Evolutionary conservation across 92 coral and sea anemone species (phyloP).

Genomic region (Porites evermanni): DNA sequence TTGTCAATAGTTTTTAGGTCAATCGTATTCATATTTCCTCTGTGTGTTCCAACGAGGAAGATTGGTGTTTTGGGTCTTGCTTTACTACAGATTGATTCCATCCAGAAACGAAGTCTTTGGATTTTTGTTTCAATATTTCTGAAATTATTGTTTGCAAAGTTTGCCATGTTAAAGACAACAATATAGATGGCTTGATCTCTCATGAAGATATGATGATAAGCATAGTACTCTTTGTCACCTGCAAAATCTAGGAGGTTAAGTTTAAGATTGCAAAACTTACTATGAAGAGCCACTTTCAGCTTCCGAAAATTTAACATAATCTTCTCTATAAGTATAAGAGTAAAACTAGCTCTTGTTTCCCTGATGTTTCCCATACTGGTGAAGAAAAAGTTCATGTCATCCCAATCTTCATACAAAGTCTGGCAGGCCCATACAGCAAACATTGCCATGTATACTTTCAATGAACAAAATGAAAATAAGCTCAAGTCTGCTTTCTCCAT

Average conservation of each 20-base stretch:
- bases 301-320: slow-evolving; percentile 1
- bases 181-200: slow-evolving; percentile 56
- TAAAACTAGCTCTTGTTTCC: neutral
- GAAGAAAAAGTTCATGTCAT: neutral
- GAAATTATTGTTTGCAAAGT: slow-evolving; percentile 38
- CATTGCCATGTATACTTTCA: neutral
- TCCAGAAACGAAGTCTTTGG: slow-evolving; percentile 63
- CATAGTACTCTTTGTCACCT: slow-evolving; percentile 63
- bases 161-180: slow-evolving; percentile 55
- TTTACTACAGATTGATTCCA: slow-evolving; percentile 63
- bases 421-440: neutral
- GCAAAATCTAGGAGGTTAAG: slow-evolving; percentile 65
- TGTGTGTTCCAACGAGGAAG: slow-evolving; percentile 72
- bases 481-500: neutral
- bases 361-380: neutral
- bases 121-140: slow-evolving; percentile 28
- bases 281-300: slow-evolving; percentile 55
- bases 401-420: neutral
- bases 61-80: slow-evolving; percentile 49
- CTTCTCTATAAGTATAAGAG: slow-evolving; percentile 6
- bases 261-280: slow-evolving; percentile 32
- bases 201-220: slow-evolving; percentile 60
- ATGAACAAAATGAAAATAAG: slow-evolving; percentile 2
- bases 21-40: slow-evolving; percentile 27
- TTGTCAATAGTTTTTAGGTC: neutral